Conservation (phyloP, 2,113 vertebrate genomes). For the Grammomys dolichurus region DNA sequence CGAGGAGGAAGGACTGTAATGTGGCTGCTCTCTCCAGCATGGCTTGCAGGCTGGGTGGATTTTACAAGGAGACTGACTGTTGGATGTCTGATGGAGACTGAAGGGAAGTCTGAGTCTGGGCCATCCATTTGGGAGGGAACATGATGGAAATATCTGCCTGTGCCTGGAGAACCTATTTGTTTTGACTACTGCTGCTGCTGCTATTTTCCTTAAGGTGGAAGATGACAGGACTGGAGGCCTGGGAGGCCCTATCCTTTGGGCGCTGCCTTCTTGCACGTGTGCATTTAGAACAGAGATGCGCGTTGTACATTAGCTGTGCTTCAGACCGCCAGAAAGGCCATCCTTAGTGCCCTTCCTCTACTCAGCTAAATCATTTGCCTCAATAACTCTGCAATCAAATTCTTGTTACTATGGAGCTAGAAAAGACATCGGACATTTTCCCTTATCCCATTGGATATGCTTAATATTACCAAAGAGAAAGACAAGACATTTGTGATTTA, state of each 20-base stretch:
- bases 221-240: background rate
- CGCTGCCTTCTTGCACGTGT: accelerated
- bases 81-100: background rate
- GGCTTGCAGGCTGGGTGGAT: background rate
- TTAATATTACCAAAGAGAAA: conserved; percentile 18
- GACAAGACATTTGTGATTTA: background rate
- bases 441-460: background rate
- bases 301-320: accelerated
- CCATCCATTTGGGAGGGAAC: conserved; percentile 64
- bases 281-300: background rate
- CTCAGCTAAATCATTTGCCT: background rate
- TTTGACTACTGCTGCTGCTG: conserved; percentile 59
- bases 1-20: conserved; percentile 26
- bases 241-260: background rate
- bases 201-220: conserved; percentile 60
- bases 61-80: background rate
- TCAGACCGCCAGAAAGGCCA: background rate
- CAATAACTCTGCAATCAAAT: conserved; percentile 35
- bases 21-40: background rate
- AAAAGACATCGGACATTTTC: conserved; percentile 40
- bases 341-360: background rate
- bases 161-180: conserved; percentile 77
- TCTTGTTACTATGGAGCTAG: background rate
- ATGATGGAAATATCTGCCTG: conserved; percentile 65
- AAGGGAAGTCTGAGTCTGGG: conserved; percentile 69